Evolutionary conservation across 2,113 vertebrate genomes (phyloP).

Genomic region (Mystacornis crossleyi): DNA sequence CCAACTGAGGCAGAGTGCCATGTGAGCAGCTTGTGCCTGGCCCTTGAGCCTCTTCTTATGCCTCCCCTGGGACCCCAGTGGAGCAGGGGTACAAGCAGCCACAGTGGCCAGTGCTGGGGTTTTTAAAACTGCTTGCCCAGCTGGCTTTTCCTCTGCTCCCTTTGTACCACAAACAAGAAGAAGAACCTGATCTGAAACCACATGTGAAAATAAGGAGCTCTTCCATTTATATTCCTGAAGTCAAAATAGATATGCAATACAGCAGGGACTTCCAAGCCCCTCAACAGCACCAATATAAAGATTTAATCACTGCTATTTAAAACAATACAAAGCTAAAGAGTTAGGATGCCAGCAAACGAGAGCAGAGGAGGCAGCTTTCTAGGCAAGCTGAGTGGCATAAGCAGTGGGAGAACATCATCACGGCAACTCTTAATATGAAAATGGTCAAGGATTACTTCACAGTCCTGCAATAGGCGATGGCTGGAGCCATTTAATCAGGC

Average conservation of each 20-base stretch:
- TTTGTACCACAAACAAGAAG: neutral
- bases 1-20: neutral
- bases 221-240: neutral
- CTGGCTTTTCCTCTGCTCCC: neutral
- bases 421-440: slow-evolving; percentile 5
- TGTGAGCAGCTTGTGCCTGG: neutral
- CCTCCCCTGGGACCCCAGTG: no score
- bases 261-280: neutral
- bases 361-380: neutral
- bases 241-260: neutral
- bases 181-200: neutral
- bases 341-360: neutral
- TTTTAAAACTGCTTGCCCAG: neutral
- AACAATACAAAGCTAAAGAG: neutral
- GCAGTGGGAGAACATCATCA: neutral
- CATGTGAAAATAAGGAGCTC: neutral
- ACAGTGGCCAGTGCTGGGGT: neutral
- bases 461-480: neutral
- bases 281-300: neutral
- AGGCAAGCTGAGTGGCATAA: neutral
- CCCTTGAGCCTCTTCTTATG: neutral
- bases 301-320: neutral
- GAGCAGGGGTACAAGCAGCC: neutral
- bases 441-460: neutral
- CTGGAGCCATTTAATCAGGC: neutral